Evolutionary conservation across 2,888 invertebrate species (phyloP), one percentile per base, ranked within the genome.

Genomic region (Diploptera punctata): DNA sequence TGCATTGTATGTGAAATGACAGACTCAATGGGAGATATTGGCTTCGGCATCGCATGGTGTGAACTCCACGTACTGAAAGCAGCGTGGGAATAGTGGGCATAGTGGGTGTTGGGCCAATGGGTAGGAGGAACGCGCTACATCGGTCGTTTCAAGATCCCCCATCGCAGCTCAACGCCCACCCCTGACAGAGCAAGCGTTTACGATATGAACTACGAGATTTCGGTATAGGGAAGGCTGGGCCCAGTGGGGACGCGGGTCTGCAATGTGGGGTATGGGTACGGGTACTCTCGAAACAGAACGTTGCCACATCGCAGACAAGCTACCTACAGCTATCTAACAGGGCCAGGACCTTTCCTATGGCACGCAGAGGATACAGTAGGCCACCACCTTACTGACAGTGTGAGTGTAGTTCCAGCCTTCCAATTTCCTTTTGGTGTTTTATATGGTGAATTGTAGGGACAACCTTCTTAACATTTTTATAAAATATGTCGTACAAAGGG

Each of bases 191-290:
- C 93, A 79, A 94, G 94, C 84, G 93, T 95, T 77, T 96, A 96
- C 84, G 95, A 96, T 84, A 94, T 94, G 91, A 96, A 95, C 87
- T 95, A 96, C 84, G 96, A 96, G 85, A 96, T 96, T 86, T 95
- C 95, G 78, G 95, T 96, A 88, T 96, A 93, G 93, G 86, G 81
- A 78, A 80, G 76, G 76, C 75, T 75, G 72, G 75, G 74, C 73
- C 71, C 71, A 38, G 47, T 71, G 72, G 74, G 74, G 52, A 19
- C 44, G 24, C 68, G 21, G 26, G 54, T 38, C 57, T 57, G 31
- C 31, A 57, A 29, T 57, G 29, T 57, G 57, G 52, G 52, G 7
- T 52, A 52, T 52, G 52, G 52, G 29, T 43, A 60, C 65, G 47
- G 72, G n/a, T 70, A 70, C 69, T 52, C 71, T 21, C 68, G 71